Percentiles rank a stretch among this genome's conserved stretches.
phyloP scores from a whole-genome alignment of 2,888 invertebrate genomes.

The Perizoma affinitatum region DNA sequence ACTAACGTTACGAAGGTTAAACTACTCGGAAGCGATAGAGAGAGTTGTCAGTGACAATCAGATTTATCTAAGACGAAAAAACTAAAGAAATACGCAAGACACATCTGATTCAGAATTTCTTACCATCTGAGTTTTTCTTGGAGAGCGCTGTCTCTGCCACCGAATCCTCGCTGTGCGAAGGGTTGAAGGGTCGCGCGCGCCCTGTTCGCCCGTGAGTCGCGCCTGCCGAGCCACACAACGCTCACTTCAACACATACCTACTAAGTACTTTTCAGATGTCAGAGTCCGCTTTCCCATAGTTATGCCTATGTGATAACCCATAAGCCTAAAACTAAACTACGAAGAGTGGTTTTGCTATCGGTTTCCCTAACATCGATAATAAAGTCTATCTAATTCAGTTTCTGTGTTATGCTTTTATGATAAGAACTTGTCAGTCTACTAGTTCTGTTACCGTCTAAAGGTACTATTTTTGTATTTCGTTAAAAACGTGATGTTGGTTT shows the following conservation, averaged over 20 bases:
- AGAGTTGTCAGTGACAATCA: conserved; percentile 65
- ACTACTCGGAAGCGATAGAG: conserved; percentile 68
- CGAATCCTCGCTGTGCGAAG: conserved; percentile 92
- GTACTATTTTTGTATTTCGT: too few relatives aligned
- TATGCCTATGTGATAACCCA: conserved; percentile 2
- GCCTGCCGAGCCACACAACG: conserved; percentile 80
- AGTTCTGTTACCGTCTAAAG: conserved; percentile 5
- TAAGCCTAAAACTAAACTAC: neutral
- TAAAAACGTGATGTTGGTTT: too few relatives aligned
- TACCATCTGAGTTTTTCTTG: conserved; percentile 94
- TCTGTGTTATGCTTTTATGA: conserved; percentile 14
- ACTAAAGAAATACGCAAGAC: conserved; percentile 48
- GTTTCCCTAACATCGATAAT: neutral
- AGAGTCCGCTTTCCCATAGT: conserved; percentile 11
- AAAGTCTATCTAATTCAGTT: neutral
- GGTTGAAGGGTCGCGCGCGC: conserved; percentile 80
- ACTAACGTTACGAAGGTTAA: conserved; percentile 51
- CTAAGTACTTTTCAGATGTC: conserved; percentile 34
- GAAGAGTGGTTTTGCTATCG: neutral
- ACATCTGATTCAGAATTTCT: conserved; percentile 67
- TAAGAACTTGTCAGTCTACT: conserved; percentile 23
- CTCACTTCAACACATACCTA: conserved; percentile 73
- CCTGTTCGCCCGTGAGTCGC: conserved; percentile 71
- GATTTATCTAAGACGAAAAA: conserved; percentile 57
- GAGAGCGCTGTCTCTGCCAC: conserved; percentile 91